Base-by-base conservation (phyloP, 2,113 vertebrate species). In the Nesoenas mayeri region DNA sequence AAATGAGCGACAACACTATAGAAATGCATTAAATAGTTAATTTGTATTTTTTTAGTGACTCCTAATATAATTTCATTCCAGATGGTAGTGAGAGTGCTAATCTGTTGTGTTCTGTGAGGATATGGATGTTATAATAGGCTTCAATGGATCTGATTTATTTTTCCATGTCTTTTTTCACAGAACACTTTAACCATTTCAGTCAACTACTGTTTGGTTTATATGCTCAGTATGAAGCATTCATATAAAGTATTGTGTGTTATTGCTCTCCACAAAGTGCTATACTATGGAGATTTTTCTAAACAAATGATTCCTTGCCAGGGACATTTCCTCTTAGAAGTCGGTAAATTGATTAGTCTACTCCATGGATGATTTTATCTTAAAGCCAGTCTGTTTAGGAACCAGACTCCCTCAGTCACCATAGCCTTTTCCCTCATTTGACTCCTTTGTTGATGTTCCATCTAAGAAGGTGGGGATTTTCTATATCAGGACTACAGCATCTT, bases 51-150 rank as follows among this genome's bases (percentile, higher is more conserved):
- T 93, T 94, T 44, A 78, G 65, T 34, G 11, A 29, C 66, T 86
- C 53, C 77, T 94, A 92, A 58, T 93, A 84, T 86, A 93, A 92
- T 94, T 96, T 40, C 28, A 89, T 75, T 93, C 92, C 96, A 97
- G 96, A 96, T 97, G 93, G 95, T 85, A 81, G 8, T 38, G 72
- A 96, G 88, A 94, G 86, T 75, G 91, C 83, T 93, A 94, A 95
- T 96, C 96, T 97, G 95, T 93, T 96, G 90, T 90, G 82, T 94
- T 97, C 75, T 75, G 65, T 61, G 65, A 95, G 92, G 82, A 94
- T 93, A 94, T 42, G 91, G 48, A 56, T 91, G 85, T 91, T 93
- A 96, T 85, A 95, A 94, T 74, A 94, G 93, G 51, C 82, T 95
- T 73, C 69, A 87, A 47, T 89, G 65, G 79, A 93, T 93, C 61